Evolutionary conservation across 2,797 vertebrate genomes (phyloP), one percentile per base, ranked within the genome.

Genomic region (Labroides dimidiatus): DNA sequence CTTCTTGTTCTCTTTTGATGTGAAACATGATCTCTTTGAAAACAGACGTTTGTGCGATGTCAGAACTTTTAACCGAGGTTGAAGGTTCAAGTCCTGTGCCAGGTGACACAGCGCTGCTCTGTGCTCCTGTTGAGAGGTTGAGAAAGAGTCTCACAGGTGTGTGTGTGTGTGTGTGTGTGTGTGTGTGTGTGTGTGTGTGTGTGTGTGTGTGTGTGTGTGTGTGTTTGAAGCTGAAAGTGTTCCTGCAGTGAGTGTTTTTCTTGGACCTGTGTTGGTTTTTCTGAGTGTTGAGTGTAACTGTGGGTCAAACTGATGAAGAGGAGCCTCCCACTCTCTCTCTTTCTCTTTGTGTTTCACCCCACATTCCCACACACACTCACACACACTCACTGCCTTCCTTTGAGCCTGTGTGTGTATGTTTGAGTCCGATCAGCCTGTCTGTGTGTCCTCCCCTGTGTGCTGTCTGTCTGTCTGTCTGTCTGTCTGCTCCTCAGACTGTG

Each of bases 201-300:
- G 8, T 2, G 64, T 71, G 60, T 64, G 37, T 39, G 48, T 64
- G 49, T 37, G 51, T 57, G 67, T 66, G 70, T 70, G 51, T 48
- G 8, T 2, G n/a, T 42, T 76, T 82, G 78, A 65, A 90, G 85
- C 90, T 85, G 82, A 91, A 90, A 82, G 88, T 89, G 87, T 79
- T 76, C 82, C 82, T 80, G 77, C 51, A 80, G 77, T 64, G 79
- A 88, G 85, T 92, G 89, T 92, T 94, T 93, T 89, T 64, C 81
- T 94, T 91, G 91, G 93, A 91, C 43, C 49, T 16, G 69, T 81
- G 59, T 56, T 78, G 84, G 89, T 90, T 49, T 90, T 89, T 82
- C 74, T 86, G 81, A 87, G 82, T 60, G 21, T 69, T 82, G 64
- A 43, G 84, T 85, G 84, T 68, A 77, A 33, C 78, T 54, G 51